A percentile compares a stretch with the other conserved stretches of the same genome.
These are phyloP conservation scores for Mamestra configurata DNA, from an alignment of 1,140 invertebrate species.

Conservation along the genomic window DNA sequence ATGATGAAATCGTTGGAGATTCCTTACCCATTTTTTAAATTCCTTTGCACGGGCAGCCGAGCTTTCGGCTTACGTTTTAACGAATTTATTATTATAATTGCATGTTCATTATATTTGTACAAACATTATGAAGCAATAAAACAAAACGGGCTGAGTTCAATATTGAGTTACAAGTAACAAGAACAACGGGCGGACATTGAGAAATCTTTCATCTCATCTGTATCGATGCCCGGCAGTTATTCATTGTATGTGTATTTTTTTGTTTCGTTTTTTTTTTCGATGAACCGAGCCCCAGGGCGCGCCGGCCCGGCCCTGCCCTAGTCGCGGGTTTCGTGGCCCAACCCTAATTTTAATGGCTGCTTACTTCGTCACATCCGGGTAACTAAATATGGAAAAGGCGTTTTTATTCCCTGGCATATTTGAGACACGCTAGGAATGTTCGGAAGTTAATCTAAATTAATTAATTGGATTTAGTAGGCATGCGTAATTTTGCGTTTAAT, in stretches of 20 bases:
- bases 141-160: conserved; percentile 67
- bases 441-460: neutral
- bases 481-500: conserved; percentile 14
- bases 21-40: conserved; percentile 1
- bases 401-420: neutral
- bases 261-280: conserved; percentile 71
- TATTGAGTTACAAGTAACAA: conserved; percentile 83
- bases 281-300: conserved; percentile 68
- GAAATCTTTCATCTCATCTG: conserved; percentile 84
- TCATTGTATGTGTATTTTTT: conserved; percentile 79
- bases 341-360: conserved; percentile 88
- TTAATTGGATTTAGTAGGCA: neutral
- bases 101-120: conserved; percentile 31
- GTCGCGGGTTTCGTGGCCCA: conserved; percentile 80
- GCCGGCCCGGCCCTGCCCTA: conserved; percentile 78
- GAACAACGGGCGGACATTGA: conserved; percentile 76
- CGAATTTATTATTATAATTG: conserved; percentile 45
- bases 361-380: conserved; percentile 80
- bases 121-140: conserved; percentile 59
- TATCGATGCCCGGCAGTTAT: conserved; percentile 76
- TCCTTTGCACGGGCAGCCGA: neutral
- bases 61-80: conserved; percentile 11
- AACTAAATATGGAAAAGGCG: conserved; percentile 71
- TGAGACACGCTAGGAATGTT: neutral
- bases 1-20: conserved; percentile 43